phyloP scores from a whole-genome alignment of 2,888 invertebrate species.

The Cheilosia vulpina region DNA sequence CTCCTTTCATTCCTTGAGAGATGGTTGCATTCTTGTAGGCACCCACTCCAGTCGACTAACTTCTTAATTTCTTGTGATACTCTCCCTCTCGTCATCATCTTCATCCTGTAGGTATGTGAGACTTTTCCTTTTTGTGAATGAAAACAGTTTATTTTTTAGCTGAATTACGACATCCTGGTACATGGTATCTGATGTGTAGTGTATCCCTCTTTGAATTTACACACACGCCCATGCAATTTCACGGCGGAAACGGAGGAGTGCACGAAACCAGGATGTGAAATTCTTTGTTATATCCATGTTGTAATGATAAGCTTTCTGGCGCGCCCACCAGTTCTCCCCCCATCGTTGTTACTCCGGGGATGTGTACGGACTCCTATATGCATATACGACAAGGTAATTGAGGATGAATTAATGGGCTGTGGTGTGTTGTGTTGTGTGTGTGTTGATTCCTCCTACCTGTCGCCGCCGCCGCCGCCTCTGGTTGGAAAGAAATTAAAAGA shows the following conservation, averaged over 20 bases:
- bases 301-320: constrained; percentile 51
- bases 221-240: constrained; percentile 48
- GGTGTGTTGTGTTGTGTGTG: background rate
- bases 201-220: constrained; percentile 1
- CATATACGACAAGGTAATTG: constrained; percentile 61
- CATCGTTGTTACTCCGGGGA: background rate
- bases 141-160: constrained; percentile 53
- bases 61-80: constrained; percentile 51
- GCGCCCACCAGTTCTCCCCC: background rate
- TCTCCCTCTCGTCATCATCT: constrained; percentile 20
- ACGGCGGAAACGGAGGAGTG: constrained; percentile 58
- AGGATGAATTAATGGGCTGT: constrained; percentile 63
- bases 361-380: background rate
- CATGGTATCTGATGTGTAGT: constrained; percentile 23
- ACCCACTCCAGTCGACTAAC: constrained; percentile 41
- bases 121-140: constrained; percentile 28
- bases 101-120: background rate
- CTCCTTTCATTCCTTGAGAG: constrained; percentile 53
- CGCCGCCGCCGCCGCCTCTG: constrained; percentile 1
- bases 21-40: constrained; percentile 15
- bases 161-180: constrained; percentile 67
- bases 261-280: constrained; percentile 60
- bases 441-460: constrained; percentile 7
- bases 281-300: constrained; percentile 44
- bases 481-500: constrained; percentile 43